These are phyloP conservation scores for Theonella swinhoei DNA, from an alignment of 37 sponge, comb jelly and placozoan genomes.

Conservation along the genomic window DNA sequence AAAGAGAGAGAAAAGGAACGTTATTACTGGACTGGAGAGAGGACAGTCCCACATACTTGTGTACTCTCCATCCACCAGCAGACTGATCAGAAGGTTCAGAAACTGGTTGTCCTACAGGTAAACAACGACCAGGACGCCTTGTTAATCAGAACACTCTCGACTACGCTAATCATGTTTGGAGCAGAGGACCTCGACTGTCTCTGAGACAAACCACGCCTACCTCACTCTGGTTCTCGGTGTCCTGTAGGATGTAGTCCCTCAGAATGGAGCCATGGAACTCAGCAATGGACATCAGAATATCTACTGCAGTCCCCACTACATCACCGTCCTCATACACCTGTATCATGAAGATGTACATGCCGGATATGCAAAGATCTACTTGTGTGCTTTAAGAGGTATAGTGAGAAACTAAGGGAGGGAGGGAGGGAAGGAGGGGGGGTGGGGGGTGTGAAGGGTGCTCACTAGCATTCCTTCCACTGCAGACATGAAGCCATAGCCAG, in stretches of 20 bases:
- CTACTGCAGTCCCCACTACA: constrained; percentile 69
- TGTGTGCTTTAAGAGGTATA: background rate
- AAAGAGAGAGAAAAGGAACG: background rate
- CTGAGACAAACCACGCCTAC: too few species aligned
- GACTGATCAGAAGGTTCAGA: constrained; percentile 72
- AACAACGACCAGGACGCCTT: too few species aligned
- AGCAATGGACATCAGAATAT: constrained; percentile 70
- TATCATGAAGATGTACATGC: background rate
- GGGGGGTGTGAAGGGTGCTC: too few species aligned
- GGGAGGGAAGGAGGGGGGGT: too few species aligned
- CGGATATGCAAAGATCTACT: background rate
- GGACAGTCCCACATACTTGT: constrained; percentile 46
- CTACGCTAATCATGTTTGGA: too few species aligned
- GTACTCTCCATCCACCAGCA: constrained; percentile 76
- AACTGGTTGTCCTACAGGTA: constrained; percentile 71
- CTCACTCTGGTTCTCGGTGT: constrained; percentile 26
- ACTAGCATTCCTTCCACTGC: constrained; percentile 79
- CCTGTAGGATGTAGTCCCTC: constrained; percentile 59
- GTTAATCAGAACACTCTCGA: too few species aligned
- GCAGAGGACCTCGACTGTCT: too few species aligned
- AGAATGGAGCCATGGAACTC: constrained; percentile 62
- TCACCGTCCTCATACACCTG: constrained; percentile 66
- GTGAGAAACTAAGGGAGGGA: too few species aligned
- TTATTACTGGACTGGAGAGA: background rate
- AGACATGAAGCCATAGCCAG: constrained; percentile 50